Percentiles rank a stretch among this genome's conserved stretches.
phyloP scores from a whole-genome alignment of 2,888 invertebrate species.

The Luperina nickerlii region DNA sequence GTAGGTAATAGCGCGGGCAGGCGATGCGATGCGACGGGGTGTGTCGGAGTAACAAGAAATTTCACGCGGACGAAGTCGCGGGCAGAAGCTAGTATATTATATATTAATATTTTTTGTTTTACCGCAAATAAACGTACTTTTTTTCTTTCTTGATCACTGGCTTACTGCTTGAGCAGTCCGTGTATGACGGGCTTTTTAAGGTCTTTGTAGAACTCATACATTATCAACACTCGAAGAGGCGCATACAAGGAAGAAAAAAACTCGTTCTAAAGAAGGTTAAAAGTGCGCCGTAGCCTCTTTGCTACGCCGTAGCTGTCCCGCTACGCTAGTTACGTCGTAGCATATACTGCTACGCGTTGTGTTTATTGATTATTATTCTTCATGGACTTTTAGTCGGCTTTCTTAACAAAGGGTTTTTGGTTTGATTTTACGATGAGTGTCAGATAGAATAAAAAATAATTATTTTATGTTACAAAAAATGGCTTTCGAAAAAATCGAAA shows the following conservation, averaged over 20 bases:
- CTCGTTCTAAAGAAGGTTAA: not conserved
- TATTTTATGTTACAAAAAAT: not conserved
- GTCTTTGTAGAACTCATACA: not conserved
- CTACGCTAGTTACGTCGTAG: conserved; percentile 36
- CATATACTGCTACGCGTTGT: not conserved
- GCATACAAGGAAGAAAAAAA: not conserved
- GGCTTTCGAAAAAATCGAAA: not conserved
- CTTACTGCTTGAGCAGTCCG: too few species aligned
- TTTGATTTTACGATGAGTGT: not conserved
- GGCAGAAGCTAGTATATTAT: too few species aligned
- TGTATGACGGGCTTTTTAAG: too few species aligned
- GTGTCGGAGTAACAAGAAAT: too few species aligned
- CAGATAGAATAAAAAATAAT: not conserved
- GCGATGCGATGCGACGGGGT: too few species aligned
- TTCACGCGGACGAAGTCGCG: too few species aligned
- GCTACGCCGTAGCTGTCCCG: conserved; percentile 44
- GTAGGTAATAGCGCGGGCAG: too few species aligned
- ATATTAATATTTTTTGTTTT: too few species aligned
- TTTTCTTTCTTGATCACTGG: too few species aligned
- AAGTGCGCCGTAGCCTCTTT: conserved; percentile 16
- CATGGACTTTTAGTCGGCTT: not conserved
- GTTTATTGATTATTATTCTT: not conserved
- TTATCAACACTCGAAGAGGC: not conserved
- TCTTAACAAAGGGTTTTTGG: not conserved
- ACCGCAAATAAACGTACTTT: too few species aligned